phyloP scores from a whole-genome alignment of 1,140 invertebrate species.

The Drosophila parvula region DNA sequence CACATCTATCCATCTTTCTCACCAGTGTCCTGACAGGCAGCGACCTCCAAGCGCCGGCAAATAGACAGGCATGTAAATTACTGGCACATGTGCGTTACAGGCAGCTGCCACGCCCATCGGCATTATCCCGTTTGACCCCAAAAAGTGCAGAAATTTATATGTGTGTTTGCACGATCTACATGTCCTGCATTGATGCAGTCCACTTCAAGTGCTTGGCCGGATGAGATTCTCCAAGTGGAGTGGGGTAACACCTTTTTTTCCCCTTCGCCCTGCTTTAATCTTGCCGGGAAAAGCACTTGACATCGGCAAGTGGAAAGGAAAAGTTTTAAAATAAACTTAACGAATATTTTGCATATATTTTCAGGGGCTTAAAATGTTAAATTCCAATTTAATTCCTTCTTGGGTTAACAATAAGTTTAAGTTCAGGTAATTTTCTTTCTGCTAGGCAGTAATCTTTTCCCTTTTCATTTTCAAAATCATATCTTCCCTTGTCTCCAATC shows the following conservation, averaged over 20 bases:
- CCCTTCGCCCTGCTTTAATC: slow-evolving; percentile 4
- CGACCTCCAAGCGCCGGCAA: slow-evolving; percentile 66
- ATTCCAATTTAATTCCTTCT: not conserved
- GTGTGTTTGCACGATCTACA: slow-evolving; percentile 20
- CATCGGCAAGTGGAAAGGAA: not conserved
- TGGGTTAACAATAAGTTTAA: not conserved
- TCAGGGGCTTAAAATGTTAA: not conserved
- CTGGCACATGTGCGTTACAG: slow-evolving; percentile 50
- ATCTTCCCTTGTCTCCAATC: too few relatives aligned
- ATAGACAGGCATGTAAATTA: slow-evolving; percentile 74
- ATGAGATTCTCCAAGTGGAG: not conserved
- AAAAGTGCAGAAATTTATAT: slow-evolving; percentile 42
- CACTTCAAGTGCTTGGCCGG: slow-evolving; percentile 13
- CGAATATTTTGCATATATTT: too few relatives aligned
- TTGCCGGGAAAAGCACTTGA: not conserved
- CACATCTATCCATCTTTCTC: slow-evolving; percentile 38
- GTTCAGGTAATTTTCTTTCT: too few relatives aligned
- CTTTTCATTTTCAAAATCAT: not conserved
- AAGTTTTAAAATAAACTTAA: not conserved
- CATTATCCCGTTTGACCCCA: slow-evolving; percentile 48
- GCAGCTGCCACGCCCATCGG: slow-evolving; percentile 49
- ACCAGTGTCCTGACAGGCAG: slow-evolving; percentile 64
- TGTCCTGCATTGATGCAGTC: slow-evolving; percentile 41
- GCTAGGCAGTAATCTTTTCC: not conserved
- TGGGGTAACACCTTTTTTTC: slow-evolving; percentile 8